Evolutionary conservation across 2,888 invertebrate species (phyloP).

Genomic region (Drosophila hamatofila): DNA sequence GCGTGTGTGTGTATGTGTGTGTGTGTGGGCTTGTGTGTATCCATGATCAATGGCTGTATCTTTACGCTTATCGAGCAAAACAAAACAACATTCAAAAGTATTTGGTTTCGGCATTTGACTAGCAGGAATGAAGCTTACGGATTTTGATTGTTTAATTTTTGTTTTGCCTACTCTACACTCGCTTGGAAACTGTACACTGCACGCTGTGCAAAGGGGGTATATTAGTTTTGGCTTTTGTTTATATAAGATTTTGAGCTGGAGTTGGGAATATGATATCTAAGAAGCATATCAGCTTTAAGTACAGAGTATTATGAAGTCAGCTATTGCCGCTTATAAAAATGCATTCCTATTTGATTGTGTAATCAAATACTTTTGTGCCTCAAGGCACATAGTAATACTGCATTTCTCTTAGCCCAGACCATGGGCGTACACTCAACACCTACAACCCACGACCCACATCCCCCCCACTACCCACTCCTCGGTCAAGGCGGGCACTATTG

Average conservation of each 20-base stretch:
- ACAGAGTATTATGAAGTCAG: not conserved
- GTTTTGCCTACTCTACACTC: not conserved
- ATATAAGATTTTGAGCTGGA: not conserved
- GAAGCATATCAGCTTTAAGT: not conserved
- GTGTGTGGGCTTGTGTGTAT: not conserved
- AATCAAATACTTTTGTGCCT: slow-evolving; percentile 3
- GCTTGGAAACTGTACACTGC: not conserved
- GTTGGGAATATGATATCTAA: not conserved
- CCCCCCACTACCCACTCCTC: not conserved
- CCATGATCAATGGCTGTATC: slow-evolving; percentile 39
- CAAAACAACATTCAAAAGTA: slow-evolving; percentile 9
- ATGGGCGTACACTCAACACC: slow-evolving; percentile 1
- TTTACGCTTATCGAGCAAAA: slow-evolving; percentile 46
- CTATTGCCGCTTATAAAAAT: not conserved
- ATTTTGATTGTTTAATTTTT: not conserved
- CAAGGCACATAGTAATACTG: not conserved
- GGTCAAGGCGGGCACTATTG: slow-evolving; percentile 7
- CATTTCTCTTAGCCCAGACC: not conserved
- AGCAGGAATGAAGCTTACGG: not conserved
- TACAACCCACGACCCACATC: not conserved
- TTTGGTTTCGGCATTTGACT: slow-evolving; percentile 15
- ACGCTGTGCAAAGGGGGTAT: not conserved
- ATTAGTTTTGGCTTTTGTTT: not conserved
- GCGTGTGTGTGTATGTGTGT: not conserved
- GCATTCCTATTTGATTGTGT: not conserved